Evolutionary conservation across 1,140 invertebrate genomes (phyloP), one percentile per base, ranked within the genome.

Genomic region (Lepidotrigona ventralis): DNA sequence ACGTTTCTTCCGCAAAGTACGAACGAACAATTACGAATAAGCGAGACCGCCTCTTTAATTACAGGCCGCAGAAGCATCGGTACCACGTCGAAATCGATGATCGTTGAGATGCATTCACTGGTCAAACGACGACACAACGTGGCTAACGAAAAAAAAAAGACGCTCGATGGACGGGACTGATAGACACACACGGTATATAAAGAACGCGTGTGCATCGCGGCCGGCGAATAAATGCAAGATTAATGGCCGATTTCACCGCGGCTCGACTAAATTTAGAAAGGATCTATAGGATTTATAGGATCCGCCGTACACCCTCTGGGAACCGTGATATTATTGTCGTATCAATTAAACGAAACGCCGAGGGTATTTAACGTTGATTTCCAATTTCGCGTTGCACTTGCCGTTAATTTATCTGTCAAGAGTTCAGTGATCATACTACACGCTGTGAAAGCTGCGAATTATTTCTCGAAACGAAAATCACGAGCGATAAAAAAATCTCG

Each of bases 201-300:
- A 39, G 46, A 15, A 66, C 39, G 39, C 46, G 56, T 19, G 81
- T 79, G 58, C 54, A 79, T 56, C 53, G 54, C 4, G 69, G 51
- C 46, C 54, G 54, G 75, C 79, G 73, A 82, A 79, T 72, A 83
- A 83, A 83, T 72, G 76, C 26, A 79, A 79, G 76, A 83, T 83
- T 83, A 83, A 79, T 60, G 81, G 74, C 26, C 74, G 74, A 77
- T 82, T 82, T 69, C 74, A 78, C 64, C 74, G 74, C 26, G 74
- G 33, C 26, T n/a, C 58, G 71, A 56, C 74, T 82, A 78, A 82
- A 82, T 82, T 82, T 82, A 82, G 81, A 82, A 51, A 70, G 33
- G 33, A 33, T 33, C 81, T 54, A 4, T 11, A 51, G 74, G 39
- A 82, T 77, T 82, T 77, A 77, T 60, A n/a, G n/a, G 81, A 60